These are phyloP conservation scores for Metalampra italica DNA, from an alignment of 2,888 invertebrate genomes.

Conservation along the genomic window DNA sequence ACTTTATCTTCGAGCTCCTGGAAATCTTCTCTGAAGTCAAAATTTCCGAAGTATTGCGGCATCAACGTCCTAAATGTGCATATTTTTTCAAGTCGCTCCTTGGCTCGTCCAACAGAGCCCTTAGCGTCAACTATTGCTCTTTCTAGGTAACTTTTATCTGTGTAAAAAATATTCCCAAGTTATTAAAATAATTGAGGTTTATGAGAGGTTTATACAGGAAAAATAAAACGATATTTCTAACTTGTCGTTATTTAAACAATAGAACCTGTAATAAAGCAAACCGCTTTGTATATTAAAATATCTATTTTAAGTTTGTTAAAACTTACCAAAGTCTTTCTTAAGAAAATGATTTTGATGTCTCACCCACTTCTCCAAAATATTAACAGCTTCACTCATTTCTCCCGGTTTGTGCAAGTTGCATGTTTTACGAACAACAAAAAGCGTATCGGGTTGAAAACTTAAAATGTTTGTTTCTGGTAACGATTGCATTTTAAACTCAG, in stretches of 20 bases:
- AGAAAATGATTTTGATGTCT: constrained; percentile 12
- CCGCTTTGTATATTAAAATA: too few species aligned
- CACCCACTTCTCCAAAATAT: constrained; percentile 12
- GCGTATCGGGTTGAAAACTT: constrained; percentile 4
- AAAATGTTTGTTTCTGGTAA: constrained; percentile 2
- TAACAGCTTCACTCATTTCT: constrained; percentile 7
- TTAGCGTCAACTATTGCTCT: constrained; percentile 18
- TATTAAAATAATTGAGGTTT: neutral
- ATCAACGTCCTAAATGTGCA: constrained; percentile 23
- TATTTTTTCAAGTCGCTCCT: constrained; percentile 19
- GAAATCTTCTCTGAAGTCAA: constrained; percentile 1
- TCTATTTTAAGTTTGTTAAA: neutral
- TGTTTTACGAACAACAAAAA: constrained; percentile 5
- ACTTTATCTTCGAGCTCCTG: neutral
- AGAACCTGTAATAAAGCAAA: too few species aligned
- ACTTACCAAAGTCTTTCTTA: constrained; percentile 13
- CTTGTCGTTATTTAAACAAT: too few species aligned
- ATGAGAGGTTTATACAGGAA: too few species aligned
- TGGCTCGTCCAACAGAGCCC: constrained; percentile 18
- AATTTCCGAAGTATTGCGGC: constrained; percentile 23
- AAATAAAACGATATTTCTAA: too few species aligned
- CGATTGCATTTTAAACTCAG: neutral
- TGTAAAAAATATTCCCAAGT: neutral
- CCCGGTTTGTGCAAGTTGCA: constrained; percentile 3
- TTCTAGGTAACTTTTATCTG: constrained; percentile 35